Evolutionary conservation across 1,140 invertebrate species (phyloP), one percentile per base, ranked within the genome.

Genomic region (Drosophila lacteicornis): DNA sequence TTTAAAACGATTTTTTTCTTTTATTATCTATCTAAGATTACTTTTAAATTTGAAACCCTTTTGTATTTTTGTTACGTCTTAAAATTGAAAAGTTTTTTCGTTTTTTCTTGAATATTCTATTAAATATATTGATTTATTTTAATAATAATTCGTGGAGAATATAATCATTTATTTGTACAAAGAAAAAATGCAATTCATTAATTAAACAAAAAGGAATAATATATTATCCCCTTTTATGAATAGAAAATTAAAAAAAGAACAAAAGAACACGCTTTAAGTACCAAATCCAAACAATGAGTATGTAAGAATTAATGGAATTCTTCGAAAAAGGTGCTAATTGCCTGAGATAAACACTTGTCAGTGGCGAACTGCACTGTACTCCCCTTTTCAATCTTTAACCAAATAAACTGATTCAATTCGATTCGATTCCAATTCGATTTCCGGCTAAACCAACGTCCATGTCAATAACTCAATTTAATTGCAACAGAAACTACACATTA

Each of bases 381-480:
- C 25, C 27, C 19, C 19, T 5, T 47, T 19, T 36, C 27, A 22
- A n/a, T 30, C 45, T 12, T 17, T 50, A 42, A n/a, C 7, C 36
- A 68, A 68, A 43, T 67, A 51, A 50, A 67, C 17, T 11, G 0
- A 42, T 67, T 42, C 3, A 9, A 67, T 66, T 38, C 30, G n/a
- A 36, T 62, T 30, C 8, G 9, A 42, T 68, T 67, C 30, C 12
- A 45, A 62, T 62, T 51, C 61, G 40, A 56, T 70, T 73, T 71
- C 66, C 43, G 69, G 43, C 69, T 12, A 58, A 58, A 33, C 25
- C 36, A 46, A 50, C 6, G 13, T 36, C 33, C 19, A 46, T 73
- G 69, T 59, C 67, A 73, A 73, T 73, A 71, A 73, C 45, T 71
- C 45, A 71, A 71, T 73, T 58, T 51, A 50, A 73, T 73, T 50